Evolutionary conservation across 2,888 invertebrate species (phyloP).

Genomic region (Andrena flavipes): DNA sequence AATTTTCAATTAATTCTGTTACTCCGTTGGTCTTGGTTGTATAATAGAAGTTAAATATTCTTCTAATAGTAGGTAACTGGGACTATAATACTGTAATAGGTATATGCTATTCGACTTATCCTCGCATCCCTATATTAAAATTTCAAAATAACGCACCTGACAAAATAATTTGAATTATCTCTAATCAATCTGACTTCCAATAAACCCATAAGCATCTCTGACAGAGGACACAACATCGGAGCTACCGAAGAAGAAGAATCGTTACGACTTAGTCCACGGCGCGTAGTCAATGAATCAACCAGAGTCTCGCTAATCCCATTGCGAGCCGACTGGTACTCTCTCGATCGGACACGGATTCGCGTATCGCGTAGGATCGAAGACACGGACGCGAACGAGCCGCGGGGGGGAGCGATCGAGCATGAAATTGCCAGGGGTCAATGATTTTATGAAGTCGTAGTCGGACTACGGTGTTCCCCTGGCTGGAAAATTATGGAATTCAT

Average conservation of each 20-base stretch:
- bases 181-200: neutral
- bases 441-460: conserved; percentile 37
- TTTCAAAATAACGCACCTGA: too few species aligned
- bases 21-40: too few species aligned
- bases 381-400: conserved; percentile 20
- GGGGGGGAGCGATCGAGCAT: conserved; percentile 26
- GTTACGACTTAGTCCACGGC: neutral
- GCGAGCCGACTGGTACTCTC: neutral
- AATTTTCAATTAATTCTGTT: too few species aligned
- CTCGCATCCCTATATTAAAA: too few species aligned
- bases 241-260: neutral
- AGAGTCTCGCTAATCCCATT: neutral
- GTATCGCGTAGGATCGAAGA: conserved; percentile 29
- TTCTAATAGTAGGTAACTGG: too few species aligned
- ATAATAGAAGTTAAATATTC: too few species aligned
- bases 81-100: too few species aligned
- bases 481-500: conserved; percentile 45
- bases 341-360: neutral
- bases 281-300: neutral
- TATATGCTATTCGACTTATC: too few species aligned
- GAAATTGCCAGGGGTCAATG: conserved; percentile 42
- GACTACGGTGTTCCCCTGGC: conserved; percentile 3
- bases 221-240: neutral
- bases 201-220: neutral
- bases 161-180: too few species aligned